Base-by-base conservation (phyloP, 2,113 vertebrate species). In the Spea multiplicata region DNA sequence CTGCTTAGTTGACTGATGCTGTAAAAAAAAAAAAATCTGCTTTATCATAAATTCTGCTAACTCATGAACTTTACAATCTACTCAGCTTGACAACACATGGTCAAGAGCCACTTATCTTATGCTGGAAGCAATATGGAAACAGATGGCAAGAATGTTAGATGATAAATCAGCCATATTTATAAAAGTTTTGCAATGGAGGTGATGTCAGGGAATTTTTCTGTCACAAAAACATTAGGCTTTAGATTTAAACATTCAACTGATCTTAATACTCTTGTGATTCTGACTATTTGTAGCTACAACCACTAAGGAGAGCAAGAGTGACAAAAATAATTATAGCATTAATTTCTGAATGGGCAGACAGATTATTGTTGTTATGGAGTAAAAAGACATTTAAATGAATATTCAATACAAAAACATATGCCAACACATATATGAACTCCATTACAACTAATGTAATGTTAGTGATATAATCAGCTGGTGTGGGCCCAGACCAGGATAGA, bases 31-130 rank as follows among this genome's bases (percentile, higher is more conserved):
- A 77, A 3, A 82, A 69, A 76, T 84, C 87, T 81, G 83, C 85
- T 87, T 82, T 82, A 81, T 84, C 86, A 61, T 76, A 85, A 84
- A 86, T 88, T 86, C 86, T 84, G 86, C 89, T 84, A 86, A 84
- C 75, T 68, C 85, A 85, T 88, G 87, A 88, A 84, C 87, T 86
- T 88, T 0, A 12, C 79, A 85, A 88, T 84, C 72, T 0, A 81
- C 75, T 88, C 84, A 87, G 90, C 85, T 78, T 73, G 85, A 83
- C 81, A 44, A 65, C 85, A 44, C 71, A 75, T 59, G 86, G 76
- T 78, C 76, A 78, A 85, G 87, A 90, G 45, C 86, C 79, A 85
- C 90, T 88, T 84, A 71, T 82, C 86, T 84, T 81, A 73, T 86
- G 87, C 88, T 73, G 82, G 85, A 90, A 83, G 88, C 83, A 82